Evolutionary conservation across 2,888 invertebrate species (phyloP), one percentile per base, ranked within the genome.

Genomic region (Caenorhabditis panamensis): DNA sequence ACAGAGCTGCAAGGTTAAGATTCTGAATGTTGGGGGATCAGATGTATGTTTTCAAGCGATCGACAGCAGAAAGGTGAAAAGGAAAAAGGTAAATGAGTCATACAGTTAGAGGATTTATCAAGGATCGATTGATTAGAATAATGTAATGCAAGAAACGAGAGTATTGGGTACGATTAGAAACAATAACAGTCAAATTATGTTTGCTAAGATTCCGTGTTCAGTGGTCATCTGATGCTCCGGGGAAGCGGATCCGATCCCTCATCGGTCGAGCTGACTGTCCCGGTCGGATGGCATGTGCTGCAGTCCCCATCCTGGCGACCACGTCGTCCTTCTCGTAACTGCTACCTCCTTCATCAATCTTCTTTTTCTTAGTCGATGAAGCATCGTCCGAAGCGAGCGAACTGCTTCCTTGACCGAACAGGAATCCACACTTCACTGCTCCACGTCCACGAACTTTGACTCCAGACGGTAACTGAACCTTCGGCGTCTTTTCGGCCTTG

Each of bases 381-480:
- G 66, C n/a, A 9, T 72, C 67, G 41, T 81, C 80, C n/a, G 76
- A 64, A 36, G 69, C 72, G 26, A 82, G 44, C 24, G 68, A 61
- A 31, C 63, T 58, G 20, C 54, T 71, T 31, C 67, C 68, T 28
- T 69, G 61, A 20, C 71, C 76, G 47, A 76, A 82, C 13, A 82
- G 26, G 41, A 77, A 82, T 24, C 81, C 77, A 37, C 81, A 73
- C 20, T 77, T 82, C 13, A 82, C 79, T 22, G 82, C 76, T 63
- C 84, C 84, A 22, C 84, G 58, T n/a, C 84, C 84, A 44, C 78
- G 36, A 22, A 79, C 79, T 68, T 82, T 82, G 18, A 82, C 61
- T 18, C 80, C 80, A 22, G 61, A 54, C 36, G 82, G 82, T 16
- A 82, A 20, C 18, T 71, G 59, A 16, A 79, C 64, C 58, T 79